A percentile compares a stretch with the other conserved stretches of the same genome.
These are phyloP conservation scores for Rhagonycha lutea DNA, from an alignment of 2,888 invertebrate genomes.

Conservation along the genomic window DNA sequence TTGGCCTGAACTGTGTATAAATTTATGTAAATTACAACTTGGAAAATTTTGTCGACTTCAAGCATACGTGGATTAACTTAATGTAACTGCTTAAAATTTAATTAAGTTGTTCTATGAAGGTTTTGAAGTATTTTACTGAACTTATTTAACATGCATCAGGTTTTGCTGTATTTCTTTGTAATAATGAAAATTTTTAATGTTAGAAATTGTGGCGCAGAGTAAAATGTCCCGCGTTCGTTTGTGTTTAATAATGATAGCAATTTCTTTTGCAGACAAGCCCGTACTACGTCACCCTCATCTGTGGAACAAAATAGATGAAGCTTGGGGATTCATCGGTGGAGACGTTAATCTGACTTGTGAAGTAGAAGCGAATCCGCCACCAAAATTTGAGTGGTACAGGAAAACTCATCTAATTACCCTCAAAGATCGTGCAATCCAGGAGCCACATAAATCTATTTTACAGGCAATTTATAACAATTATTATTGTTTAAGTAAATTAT, in stretches of 20 bases:
- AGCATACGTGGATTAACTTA: constrained; percentile 25
- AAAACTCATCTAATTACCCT: constrained; percentile 39
- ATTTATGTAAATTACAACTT: constrained; percentile 27
- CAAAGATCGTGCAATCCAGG: constrained; percentile 24
- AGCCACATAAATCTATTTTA: constrained; percentile 21
- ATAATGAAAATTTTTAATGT: not conserved
- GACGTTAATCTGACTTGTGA: constrained; percentile 70
- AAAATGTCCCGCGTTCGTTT: not conserved
- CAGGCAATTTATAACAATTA: constrained; percentile 10
- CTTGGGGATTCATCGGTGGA: constrained; percentile 59
- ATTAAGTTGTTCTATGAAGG: constrained; percentile 21
- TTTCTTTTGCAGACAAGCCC: constrained; percentile 32
- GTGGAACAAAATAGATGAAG: constrained; percentile 47
- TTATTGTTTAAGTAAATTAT: not conserved
- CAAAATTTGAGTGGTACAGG: constrained; percentile 58
- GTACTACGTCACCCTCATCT: constrained; percentile 31
- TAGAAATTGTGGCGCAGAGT: not conserved
- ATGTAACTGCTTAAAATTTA: constrained; percentile 28
- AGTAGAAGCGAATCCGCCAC: constrained; percentile 71
- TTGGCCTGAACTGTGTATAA: constrained; percentile 21
- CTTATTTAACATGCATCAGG: not conserved
- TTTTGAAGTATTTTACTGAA: constrained; percentile 25
- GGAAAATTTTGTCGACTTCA: constrained; percentile 18
- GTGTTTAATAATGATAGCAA: not conserved
- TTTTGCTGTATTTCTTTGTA: not conserved